Percentiles rank a stretch among this genome's conserved stretches.
Conservation (phyloP, 2,888 invertebrate species). For the Chouioia cunea region DNA sequence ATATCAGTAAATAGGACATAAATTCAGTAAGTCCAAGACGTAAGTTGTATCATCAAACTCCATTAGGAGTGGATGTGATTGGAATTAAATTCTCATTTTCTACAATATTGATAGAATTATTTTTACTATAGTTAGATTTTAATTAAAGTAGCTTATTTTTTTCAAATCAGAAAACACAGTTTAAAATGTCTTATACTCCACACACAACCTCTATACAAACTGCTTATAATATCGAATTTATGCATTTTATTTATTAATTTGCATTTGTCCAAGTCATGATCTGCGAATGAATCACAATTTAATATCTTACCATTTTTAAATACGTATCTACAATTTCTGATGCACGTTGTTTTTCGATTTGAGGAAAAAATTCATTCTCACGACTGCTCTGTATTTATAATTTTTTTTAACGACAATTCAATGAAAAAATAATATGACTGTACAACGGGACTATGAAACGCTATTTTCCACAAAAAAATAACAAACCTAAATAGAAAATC, state of each 20-base stretch:
- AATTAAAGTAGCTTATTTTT: conserved; percentile 29
- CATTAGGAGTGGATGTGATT: conserved; percentile 35
- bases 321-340: background rate
- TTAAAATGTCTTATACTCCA: conserved; percentile 5
- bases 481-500: conserved; percentile 5
- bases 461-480: background rate
- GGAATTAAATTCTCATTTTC: conserved; percentile 34
- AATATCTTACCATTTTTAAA: too few relatives aligned
- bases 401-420: background rate
- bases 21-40: conserved; percentile 39
- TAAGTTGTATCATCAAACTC: conserved; percentile 44
- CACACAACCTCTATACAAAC: conserved; percentile 12
- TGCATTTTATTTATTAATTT: too few relatives aligned
- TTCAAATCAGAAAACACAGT: conserved; percentile 14
- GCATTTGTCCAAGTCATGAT: too few relatives aligned
- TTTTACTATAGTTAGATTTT: conserved; percentile 39
- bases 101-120: conserved; percentile 24
- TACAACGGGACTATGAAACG: background rate
- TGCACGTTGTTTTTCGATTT: background rate
- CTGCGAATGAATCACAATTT: too few relatives aligned
- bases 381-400: background rate
- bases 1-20: conserved; percentile 32
- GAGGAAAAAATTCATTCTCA: background rate
- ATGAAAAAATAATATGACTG: background rate
- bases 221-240: conserved; percentile 4